Evolutionary conservation across 2,797 vertebrate species (phyloP), one percentile per base, ranked within the genome.

Genomic region (Liasis olivaceus): DNA sequence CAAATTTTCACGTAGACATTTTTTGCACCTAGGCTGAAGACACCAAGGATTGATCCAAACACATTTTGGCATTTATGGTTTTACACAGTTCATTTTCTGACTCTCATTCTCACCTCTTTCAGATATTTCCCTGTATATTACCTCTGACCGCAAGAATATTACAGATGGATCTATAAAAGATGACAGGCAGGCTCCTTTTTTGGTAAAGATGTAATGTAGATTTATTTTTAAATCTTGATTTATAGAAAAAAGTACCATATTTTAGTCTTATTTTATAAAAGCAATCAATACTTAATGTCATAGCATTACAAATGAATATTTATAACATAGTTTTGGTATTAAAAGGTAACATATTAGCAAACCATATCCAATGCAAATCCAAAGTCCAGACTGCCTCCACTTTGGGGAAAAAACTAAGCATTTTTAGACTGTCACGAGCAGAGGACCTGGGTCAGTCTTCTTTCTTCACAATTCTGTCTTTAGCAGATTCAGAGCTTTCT

Each of bases 401-500:
- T 95, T 94, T 92, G 87, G 88, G 91, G 88, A 22, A 54, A 58
- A 92, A 92, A 92, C 20, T 20, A 36, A 13, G 86, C 28, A 58
- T 90, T 85, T 77, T 62, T 60, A 60, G 66, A 12, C 77, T 81
- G 60, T 47, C 89, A 91, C 89, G 94, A 89, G 20, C 11, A 36
- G 81, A 96, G 95, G 91, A 92, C 91, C 89, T 93, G 47, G 91
- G 28, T 92, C 59, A 88, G 91, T 31, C 56, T 94, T 91, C 90
- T 91, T 94, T 89, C 90, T 94, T 98, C 97, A 99, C 96, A 99
- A 93, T 96, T 99, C 99, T 0, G 98, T 98, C 97, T 99, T 99
- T 95, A 99, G 96, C 86, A 99, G 97, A 95, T 98, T 99, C 97
- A 98, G 97, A 0, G 99, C 99, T 96, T 98, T 98, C 96, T 98